Percentiles rank a stretch among this genome's conserved stretches.
These are phyloP conservation scores for Grapholita molesta DNA, from an alignment of 1,140 invertebrate genomes.

Conservation along the genomic window DNA sequence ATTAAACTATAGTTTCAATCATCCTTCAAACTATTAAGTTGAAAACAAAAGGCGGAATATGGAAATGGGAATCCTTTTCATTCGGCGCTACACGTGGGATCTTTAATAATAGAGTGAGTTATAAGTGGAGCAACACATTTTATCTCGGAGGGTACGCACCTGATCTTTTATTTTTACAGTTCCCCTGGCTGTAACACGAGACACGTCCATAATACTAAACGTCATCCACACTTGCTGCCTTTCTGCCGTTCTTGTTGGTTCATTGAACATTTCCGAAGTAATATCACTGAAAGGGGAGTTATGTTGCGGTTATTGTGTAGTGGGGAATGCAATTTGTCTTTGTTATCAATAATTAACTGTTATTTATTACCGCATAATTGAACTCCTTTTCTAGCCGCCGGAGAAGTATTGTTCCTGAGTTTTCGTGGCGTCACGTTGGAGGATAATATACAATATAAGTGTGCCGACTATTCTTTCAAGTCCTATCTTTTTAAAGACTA, in stretches of 20 bases:
- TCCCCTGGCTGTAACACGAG: constrained; percentile 26
- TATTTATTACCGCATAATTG: neutral
- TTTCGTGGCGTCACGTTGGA: neutral
- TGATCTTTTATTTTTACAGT: constrained; percentile 29
- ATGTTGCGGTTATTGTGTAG: constrained; percentile 1
- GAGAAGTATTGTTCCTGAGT: neutral
- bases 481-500: no score
- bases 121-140: constrained; percentile 27
- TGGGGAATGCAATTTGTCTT: neutral
- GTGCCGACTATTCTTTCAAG: no score
- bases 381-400: neutral
- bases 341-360: constrained; percentile 1
- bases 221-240: constrained; percentile 23
- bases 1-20: neutral
- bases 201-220: constrained; percentile 26
- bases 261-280: constrained; percentile 5
- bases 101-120: constrained; percentile 31
- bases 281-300: neutral
- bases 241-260: constrained; percentile 6
- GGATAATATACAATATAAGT: no score
- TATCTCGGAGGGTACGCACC: constrained; percentile 22
- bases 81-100: constrained; percentile 18
- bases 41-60: constrained; percentile 8
- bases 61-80: constrained; percentile 21
- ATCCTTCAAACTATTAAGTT: neutral